phyloP scores from a whole-genome alignment of 1,140 invertebrate species.

The Elymnias hypermnestra region DNA sequence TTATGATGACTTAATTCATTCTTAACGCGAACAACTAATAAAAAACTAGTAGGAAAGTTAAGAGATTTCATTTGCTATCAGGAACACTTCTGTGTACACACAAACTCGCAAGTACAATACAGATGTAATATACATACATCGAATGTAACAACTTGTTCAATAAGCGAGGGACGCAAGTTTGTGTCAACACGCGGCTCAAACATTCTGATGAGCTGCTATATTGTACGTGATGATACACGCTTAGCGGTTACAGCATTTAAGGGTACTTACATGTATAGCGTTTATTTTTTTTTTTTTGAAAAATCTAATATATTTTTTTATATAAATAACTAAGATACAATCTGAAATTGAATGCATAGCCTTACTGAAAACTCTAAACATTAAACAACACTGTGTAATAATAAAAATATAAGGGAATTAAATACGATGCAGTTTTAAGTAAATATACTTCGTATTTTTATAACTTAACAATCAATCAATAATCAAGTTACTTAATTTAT shows the following conservation, averaged over 20 bases:
- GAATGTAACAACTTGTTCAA: slow-evolving; percentile 33
- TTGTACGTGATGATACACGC: slow-evolving; percentile 20
- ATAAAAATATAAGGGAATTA: too few relatives aligned
- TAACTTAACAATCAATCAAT: too few relatives aligned
- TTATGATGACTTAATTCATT: too few relatives aligned
- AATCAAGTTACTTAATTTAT: too few relatives aligned
- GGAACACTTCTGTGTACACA: background rate
- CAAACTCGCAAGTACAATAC: slow-evolving; percentile 4
- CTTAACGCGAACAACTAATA: too few relatives aligned
- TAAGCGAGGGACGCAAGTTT: slow-evolving; percentile 28
- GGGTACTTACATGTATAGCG: background rate
- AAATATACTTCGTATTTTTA: too few relatives aligned
- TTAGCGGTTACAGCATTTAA: slow-evolving; percentile 12
- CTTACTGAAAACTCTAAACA: too few relatives aligned
- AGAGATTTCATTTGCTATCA: background rate
- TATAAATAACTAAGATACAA: too few relatives aligned
- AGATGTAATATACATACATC: slow-evolving; percentile 15
- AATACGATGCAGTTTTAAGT: too few relatives aligned
- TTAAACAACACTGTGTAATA: too few relatives aligned
- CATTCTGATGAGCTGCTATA: slow-evolving; percentile 28
- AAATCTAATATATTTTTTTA: too few relatives aligned
- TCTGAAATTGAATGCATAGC: too few relatives aligned
- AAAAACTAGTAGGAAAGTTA: background rate
- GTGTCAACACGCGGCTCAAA: slow-evolving; percentile 28
- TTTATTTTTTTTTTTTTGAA: background rate